A percentile compares a stretch with the other conserved stretches of the same genome.
Conservation (phyloP, 2,888 invertebrate genomes). For the Clunio marinus region DNA sequence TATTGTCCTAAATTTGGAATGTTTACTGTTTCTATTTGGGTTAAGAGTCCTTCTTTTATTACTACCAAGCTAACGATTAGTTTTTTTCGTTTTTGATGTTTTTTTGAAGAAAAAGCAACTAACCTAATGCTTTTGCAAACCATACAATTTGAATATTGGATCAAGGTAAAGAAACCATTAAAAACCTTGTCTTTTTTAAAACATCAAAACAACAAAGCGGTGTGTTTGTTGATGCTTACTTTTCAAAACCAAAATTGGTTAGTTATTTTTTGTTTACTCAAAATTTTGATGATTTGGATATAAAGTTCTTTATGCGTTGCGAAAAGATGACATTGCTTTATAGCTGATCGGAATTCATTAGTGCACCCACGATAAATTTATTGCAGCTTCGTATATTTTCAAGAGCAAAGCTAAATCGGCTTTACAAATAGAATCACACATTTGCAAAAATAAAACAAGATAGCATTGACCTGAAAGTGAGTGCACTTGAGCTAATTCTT, state of each 20-base stretch:
- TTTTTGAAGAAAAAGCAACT: not conserved
- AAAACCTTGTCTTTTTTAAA: slow-evolving; percentile 23
- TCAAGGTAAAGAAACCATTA: slow-evolving; percentile 22
- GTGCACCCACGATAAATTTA: too few relatives aligned
- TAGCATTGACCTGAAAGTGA: slow-evolving; percentile 53
- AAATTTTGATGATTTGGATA: too few relatives aligned
- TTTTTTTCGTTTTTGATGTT: too few relatives aligned
- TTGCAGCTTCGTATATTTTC: not conserved
- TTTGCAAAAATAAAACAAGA: slow-evolving; percentile 28
- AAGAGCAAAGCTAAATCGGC: not conserved
- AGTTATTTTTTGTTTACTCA: too few relatives aligned
- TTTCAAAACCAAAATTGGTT: too few relatives aligned
- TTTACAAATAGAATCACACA: not conserved
- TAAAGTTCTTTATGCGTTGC: not conserved
- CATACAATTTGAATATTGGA: slow-evolving; percentile 17
- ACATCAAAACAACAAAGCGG: slow-evolving; percentile 6
- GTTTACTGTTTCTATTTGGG: too few relatives aligned
- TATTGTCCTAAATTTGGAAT: slow-evolving; percentile 11
- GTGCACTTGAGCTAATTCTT: slow-evolving; percentile 52
- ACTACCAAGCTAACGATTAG: not conserved
- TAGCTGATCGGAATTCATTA: too few relatives aligned
- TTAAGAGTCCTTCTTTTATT: not conserved
- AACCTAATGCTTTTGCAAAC: not conserved
- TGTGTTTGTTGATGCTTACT: too few relatives aligned
- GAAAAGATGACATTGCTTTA: not conserved